phyloP scores from a whole-genome alignment of 2,888 invertebrate genomes.

The Xanthia icteritia region DNA sequence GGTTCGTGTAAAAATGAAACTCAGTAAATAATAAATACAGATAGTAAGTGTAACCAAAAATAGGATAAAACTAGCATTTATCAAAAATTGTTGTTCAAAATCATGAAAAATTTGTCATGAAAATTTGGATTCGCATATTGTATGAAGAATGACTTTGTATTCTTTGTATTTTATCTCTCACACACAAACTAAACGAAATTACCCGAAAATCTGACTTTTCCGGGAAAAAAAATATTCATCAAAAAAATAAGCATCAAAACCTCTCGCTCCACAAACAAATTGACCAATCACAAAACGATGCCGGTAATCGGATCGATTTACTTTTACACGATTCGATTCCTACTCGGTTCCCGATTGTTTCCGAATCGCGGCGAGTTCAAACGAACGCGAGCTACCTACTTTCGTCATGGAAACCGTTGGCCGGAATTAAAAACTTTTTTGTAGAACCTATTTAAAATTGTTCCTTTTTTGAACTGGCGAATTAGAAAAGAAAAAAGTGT shows the following conservation, averaged over 20 bases:
- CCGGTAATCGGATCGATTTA: slow-evolving; percentile 82
- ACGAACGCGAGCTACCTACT: slow-evolving; percentile 73
- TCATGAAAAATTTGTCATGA: no score
- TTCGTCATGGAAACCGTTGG: slow-evolving; percentile 83
- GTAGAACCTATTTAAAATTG: slow-evolving; percentile 63
- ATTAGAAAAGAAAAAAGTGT: slow-evolving; percentile 36
- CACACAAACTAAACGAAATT: background rate
- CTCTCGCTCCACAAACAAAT: slow-evolving; percentile 64
- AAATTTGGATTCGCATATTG: background rate
- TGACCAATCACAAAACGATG: slow-evolving; percentile 81
- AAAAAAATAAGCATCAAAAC: slow-evolving; percentile 64
- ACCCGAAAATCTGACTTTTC: background rate
- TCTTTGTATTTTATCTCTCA: background rate
- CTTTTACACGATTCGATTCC: slow-evolving; percentile 81
- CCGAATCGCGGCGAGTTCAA: slow-evolving; percentile 79
- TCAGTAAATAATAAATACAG: background rate
- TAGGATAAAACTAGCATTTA: background rate
- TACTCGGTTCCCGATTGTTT: slow-evolving; percentile 81
- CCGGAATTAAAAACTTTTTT: slow-evolving; percentile 70
- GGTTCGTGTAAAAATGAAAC: background rate
- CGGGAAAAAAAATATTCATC: no score
- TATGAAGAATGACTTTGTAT: background rate
- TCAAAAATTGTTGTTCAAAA: background rate
- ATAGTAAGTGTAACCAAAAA: background rate
- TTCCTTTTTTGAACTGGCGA: slow-evolving; percentile 50